phyloP scores from a whole-genome alignment of 2,113 vertebrate species.

The Hippopotamus amphibius region DNA sequence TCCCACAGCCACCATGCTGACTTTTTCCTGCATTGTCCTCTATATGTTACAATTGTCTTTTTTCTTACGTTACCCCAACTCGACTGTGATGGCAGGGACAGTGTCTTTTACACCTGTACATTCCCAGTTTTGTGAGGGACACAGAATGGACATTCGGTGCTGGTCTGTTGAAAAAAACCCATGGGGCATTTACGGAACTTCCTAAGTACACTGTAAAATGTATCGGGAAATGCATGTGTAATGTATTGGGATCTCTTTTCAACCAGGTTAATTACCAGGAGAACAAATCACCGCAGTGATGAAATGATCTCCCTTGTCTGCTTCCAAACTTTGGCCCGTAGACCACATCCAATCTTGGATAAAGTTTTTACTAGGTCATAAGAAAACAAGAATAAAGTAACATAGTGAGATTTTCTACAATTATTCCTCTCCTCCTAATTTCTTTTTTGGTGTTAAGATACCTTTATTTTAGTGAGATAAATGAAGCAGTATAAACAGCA shows the following conservation, averaged over 20 bases:
- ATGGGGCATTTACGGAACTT: neutral
- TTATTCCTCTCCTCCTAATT: neutral
- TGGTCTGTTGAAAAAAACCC: neutral
- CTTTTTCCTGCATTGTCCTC: neutral
- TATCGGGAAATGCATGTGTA: neutral
- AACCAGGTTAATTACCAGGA: neutral
- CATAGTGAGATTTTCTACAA: neutral
- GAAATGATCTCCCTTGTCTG: neutral
- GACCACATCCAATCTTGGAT: neutral
- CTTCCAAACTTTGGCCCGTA: neutral
- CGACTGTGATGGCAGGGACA: neutral
- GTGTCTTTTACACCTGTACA: neutral
- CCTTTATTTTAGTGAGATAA: constrained; percentile 27
- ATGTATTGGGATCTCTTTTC: neutral
- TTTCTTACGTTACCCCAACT: neutral
- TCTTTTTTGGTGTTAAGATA: neutral
- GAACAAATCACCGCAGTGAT: neutral
- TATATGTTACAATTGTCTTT: neutral
- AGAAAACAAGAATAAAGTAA: constrained; percentile 32
- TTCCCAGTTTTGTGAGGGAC: neutral
- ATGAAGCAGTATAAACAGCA: neutral
- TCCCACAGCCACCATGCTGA: neutral
- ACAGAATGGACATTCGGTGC: neutral
- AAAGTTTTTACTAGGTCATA: constrained; percentile 21
- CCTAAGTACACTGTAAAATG: neutral